phyloP scores from a whole-genome alignment of 2,113 vertebrate genomes.

The Sylvia atricapilla region DNA sequence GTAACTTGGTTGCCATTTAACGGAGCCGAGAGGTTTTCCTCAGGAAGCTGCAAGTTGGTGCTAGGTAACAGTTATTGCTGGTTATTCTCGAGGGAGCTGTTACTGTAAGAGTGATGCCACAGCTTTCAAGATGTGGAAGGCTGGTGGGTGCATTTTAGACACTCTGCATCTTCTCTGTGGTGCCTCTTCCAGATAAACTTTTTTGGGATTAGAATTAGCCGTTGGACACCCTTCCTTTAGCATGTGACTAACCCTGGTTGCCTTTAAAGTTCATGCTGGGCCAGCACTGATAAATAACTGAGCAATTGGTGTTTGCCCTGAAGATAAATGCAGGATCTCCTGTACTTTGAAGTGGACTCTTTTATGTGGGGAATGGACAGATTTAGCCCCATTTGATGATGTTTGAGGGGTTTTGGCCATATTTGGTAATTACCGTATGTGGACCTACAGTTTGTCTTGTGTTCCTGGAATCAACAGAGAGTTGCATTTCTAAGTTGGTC shows the following conservation, averaged over 20 bases:
- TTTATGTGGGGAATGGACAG: neutral
- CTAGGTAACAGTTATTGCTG: slow-evolving; percentile 11
- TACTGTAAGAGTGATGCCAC: neutral
- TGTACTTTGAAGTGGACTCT: neutral
- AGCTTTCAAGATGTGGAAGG: neutral
- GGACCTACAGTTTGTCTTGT: neutral
- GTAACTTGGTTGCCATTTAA: slow-evolving; percentile 7
- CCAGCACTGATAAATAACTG: slow-evolving; percentile 32
- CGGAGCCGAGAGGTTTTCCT: neutral
- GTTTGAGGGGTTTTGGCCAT: neutral
- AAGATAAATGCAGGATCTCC: neutral
- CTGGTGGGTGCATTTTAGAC: neutral
- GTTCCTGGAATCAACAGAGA: neutral
- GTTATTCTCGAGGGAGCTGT: neutral
- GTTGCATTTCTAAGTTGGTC: neutral
- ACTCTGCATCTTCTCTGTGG: neutral
- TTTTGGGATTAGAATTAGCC: neutral
- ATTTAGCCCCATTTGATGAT: neutral
- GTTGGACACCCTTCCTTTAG: neutral
- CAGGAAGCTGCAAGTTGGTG: neutral
- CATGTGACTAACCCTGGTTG: slow-evolving; percentile 1
- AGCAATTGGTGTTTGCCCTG: neutral
- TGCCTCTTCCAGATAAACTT: neutral
- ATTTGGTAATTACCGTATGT: slow-evolving; percentile 3
- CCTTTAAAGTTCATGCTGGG: slow-evolving; percentile 6